These are phyloP conservation scores for Barnardius zonarius DNA, from an alignment of 2,113 vertebrate species.

Conservation along the genomic window DNA sequence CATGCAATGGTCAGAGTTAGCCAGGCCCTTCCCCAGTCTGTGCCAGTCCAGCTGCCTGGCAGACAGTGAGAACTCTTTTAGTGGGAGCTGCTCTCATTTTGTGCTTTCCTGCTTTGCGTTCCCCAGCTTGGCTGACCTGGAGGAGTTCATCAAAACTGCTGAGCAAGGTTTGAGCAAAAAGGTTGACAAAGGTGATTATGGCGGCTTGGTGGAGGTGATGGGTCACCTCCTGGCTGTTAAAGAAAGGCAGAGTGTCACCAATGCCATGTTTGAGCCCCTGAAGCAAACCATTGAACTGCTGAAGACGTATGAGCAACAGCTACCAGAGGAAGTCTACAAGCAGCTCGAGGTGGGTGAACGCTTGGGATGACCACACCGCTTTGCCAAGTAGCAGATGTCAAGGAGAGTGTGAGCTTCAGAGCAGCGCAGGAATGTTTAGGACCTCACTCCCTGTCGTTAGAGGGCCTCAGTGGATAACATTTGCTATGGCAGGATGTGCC, in stretches of 20 bases:
- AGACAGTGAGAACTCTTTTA: not conserved
- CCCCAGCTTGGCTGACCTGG: conserved; percentile 85
- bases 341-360: conserved; percentile 83
- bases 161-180: conserved; percentile 77
- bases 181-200: conserved; percentile 83
- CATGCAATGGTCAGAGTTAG: not conserved
- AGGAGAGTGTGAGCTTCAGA: not conserved
- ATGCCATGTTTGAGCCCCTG: conserved; percentile 92
- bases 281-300: conserved; percentile 88
- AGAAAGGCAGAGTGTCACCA: conserved; percentile 80
- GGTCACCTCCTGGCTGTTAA: conserved; percentile 88
- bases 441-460: not conserved
- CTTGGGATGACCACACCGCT: not conserved
- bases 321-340: conserved; percentile 83
- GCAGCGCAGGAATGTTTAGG: not conserved
- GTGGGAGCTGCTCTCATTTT: not conserved
- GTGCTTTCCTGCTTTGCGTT: not conserved
- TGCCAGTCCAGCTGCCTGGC: not conserved
- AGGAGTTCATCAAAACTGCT: conserved; percentile 76
- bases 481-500: not conserved
- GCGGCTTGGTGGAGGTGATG: conserved; percentile 84
- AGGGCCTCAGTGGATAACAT: not conserved
- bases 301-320: conserved; percentile 85
- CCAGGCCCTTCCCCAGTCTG: not conserved
- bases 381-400: not conserved